Evolutionary conservation across 2,888 invertebrate species (phyloP).

Genomic region (Epirrhoe alternata): DNA sequence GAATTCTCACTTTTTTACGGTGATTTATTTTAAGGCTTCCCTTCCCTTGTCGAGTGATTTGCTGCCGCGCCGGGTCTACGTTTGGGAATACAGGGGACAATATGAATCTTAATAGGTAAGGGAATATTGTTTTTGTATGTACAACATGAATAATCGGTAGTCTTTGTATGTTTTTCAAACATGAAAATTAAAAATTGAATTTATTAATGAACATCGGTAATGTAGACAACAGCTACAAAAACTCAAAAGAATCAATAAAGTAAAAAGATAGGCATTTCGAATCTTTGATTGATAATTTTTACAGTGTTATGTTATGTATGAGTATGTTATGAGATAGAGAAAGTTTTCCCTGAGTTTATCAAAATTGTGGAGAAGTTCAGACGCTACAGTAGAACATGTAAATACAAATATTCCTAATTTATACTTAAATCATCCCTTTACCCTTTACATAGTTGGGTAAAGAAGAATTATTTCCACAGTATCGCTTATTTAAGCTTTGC

Average conservation of each 20-base stretch:
- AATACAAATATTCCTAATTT: no score
- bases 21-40: constrained; percentile 49
- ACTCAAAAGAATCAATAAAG: no score
- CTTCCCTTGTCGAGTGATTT: constrained; percentile 46
- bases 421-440: no score
- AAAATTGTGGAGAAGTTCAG: no score
- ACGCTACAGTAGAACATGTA: no score
- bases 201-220: background rate
- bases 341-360: no score
- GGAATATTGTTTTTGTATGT: constrained; percentile 15
- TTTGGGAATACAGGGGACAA: constrained; percentile 35
- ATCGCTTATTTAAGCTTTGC: background rate
- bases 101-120: constrained; percentile 30
- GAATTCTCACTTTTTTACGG: constrained; percentile 51
- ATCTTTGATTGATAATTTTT: no score
- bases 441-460: background rate
- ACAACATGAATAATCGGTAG: background rate
- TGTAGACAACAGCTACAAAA: no score
- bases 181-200: background rate
- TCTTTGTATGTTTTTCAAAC: background rate
- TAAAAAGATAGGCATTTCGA: no score
- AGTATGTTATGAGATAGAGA: no score
- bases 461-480: background rate
- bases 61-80: constrained; percentile 39
- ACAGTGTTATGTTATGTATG: no score